Evolutionary conservation across 2,113 vertebrate genomes (phyloP).

Genomic region (Castor canadensis): DNA sequence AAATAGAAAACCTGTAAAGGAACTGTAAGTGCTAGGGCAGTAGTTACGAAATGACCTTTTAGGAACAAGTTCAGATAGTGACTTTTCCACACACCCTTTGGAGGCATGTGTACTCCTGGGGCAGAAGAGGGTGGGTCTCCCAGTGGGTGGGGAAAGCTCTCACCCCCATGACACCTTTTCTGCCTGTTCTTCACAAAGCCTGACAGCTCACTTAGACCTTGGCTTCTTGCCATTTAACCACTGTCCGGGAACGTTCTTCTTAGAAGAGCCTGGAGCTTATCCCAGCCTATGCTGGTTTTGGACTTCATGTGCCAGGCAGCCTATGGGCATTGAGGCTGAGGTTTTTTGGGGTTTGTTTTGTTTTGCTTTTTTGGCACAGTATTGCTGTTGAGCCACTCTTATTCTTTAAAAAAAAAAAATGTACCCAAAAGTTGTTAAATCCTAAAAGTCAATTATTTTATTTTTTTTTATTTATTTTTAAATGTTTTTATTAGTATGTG

Average conservation of each 20-base stretch:
- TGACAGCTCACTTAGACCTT: neutral
- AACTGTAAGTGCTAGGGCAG: neutral
- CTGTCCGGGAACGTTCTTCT: neutral
- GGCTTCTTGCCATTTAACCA: neutral
- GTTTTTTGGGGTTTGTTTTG: neutral
- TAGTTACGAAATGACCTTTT: too few species aligned
- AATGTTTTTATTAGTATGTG: too few species aligned
- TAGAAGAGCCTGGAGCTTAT: neutral
- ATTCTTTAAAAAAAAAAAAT: neutral
- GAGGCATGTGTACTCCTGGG: fast-evolving
- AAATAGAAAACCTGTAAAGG: neutral
- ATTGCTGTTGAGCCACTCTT: neutral
- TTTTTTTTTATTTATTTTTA: too few species aligned
- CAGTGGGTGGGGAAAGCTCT: neutral
- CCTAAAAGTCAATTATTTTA: neutral
- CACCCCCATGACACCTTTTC: neutral
- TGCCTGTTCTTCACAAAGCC: neutral
- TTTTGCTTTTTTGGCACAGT: neutral
- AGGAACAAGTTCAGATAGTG: neutral
- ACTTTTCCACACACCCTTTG: neutral
- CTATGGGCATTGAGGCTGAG: too few species aligned
- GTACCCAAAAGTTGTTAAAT: neutral
- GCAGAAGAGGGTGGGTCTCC: neutral
- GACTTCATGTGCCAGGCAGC: neutral
- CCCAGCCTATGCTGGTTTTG: neutral